These are phyloP conservation scores for Xiphophorus couchianus DNA, from an alignment of 2,113 vertebrate species.

Conservation along the genomic window DNA sequence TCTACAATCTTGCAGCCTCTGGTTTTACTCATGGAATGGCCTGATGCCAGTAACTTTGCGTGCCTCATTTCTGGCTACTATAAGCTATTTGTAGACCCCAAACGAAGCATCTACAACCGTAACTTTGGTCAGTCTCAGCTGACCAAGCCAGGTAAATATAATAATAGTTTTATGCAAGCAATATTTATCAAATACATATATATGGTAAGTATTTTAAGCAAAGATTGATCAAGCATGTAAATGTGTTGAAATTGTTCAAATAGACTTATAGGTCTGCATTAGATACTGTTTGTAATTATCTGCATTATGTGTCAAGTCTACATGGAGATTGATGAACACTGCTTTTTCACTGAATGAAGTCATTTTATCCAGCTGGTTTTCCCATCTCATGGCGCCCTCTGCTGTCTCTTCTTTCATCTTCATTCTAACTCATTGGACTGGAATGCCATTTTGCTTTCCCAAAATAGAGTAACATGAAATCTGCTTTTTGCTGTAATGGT, in stretches of 20 bases:
- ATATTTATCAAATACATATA: not conserved
- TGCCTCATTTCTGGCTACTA: slow-evolving; percentile 97
- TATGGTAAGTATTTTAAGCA: not conserved
- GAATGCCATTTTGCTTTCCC: slow-evolving; percentile 47
- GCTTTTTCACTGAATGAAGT: slow-evolving; percentile 62
- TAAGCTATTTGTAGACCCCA: slow-evolving; percentile 95
- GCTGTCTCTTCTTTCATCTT: slow-evolving; percentile 67
- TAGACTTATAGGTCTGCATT: slow-evolving; percentile 18
- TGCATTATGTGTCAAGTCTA: slow-evolving; percentile 32
- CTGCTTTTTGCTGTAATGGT: slow-evolving; percentile 52
- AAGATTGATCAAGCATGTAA: not conserved
- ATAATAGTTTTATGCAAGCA: slow-evolving; percentile 7
- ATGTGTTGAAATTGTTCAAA: not conserved
- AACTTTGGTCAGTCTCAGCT: slow-evolving; percentile 88
- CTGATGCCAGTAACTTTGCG: slow-evolving; percentile 96
- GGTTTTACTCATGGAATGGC: slow-evolving; percentile 98
- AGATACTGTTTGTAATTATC: slow-evolving; percentile 34
- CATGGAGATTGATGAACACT: slow-evolving; percentile 52
- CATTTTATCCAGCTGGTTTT: slow-evolving; percentile 61
- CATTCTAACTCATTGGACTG: slow-evolving; percentile 62
- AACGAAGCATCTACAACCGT: slow-evolving; percentile 91
- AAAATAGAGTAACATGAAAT: slow-evolving; percentile 49
- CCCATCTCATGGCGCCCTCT: slow-evolving; percentile 72
- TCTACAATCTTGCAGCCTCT: slow-evolving; percentile 83
- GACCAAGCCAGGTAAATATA: slow-evolving; percentile 93